Percentiles rank a stretch among this genome's conserved stretches.
phyloP scores from a whole-genome alignment of 2,797 vertebrate genomes.

The Anableps anableps region DNA sequence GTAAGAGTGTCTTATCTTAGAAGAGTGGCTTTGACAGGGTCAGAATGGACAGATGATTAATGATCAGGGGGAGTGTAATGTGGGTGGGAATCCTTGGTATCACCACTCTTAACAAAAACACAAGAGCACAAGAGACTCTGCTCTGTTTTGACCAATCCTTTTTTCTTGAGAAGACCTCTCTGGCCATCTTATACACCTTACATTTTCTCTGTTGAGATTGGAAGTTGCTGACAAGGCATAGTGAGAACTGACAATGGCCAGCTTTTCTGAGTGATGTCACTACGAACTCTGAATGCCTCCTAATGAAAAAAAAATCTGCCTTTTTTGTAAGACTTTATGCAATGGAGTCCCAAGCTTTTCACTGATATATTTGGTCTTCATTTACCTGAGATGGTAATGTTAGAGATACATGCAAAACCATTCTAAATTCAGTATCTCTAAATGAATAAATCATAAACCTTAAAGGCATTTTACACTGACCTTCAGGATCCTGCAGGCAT shows the following conservation, averaged over 20 bases:
- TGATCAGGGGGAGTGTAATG: conserved; percentile 72
- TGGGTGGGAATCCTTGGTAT: conserved; percentile 61
- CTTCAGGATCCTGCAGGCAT: conserved; percentile 61
- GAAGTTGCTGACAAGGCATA: conserved; percentile 62
- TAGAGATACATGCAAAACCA: conserved; percentile 38
- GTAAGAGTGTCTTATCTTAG: conserved; percentile 43
- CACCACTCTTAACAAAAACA: conserved; percentile 65
- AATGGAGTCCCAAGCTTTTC: conserved; percentile 4
- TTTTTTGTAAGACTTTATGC: conserved; percentile 8
- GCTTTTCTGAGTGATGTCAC: conserved; percentile 62
- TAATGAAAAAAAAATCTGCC: conserved; percentile 4
- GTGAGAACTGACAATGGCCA: conserved; percentile 60
- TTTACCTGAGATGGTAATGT: conserved; percentile 32
- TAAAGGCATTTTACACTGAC: conserved; percentile 48
- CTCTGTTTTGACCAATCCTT: conserved; percentile 62
- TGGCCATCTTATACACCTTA: conserved; percentile 34
- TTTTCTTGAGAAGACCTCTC: conserved; percentile 55
- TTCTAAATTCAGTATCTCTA: conserved; percentile 40
- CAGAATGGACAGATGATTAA: conserved; percentile 79
- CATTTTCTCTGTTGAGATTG: conserved; percentile 70
- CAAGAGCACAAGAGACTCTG: conserved; percentile 51
- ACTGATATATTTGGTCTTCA: conserved; percentile 7
- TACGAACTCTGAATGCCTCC: conserved; percentile 42
- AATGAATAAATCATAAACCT: conserved; percentile 63
- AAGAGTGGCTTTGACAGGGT: conserved; percentile 64